Evolutionary conservation across 2,888 invertebrate species (phyloP), one percentile per base, ranked within the genome.

Genomic region (Melanargia galathea): DNA sequence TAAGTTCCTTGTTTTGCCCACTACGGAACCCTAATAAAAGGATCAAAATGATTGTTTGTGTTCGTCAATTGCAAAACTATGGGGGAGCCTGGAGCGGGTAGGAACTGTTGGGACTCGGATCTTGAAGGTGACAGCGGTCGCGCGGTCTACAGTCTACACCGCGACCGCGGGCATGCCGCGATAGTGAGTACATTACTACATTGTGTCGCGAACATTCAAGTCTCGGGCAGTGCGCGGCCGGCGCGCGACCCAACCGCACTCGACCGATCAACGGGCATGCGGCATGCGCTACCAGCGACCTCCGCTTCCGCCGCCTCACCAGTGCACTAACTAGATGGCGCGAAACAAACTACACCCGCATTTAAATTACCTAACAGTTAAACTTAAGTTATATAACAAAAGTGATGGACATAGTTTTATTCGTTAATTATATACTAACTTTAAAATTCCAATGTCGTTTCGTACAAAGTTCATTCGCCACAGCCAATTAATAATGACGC

Each of bases 191-290:
- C n/a, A n/a, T n/a, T n/a, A n/a, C n/a, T n/a, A 18, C 46, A 48
- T 58, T 58, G 68, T 69, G 65, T 66, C 67, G 66, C 70, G 69
- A 66, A 60, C 70, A 65, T 68, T 69, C 64, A 69, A 67, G 30
- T 30, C 46, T 48, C 75, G 80, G 75, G 73, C 90, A 90, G 90
- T 90, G 87, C 82, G 83, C 84, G 83, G 76, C 83, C 83, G 79
- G 84, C 87, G 79, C 80, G 89, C 90, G 84, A 75, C 74, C 80
- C 73, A 85, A 77, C 79, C 86, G 84, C 88, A 86, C 57, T 16
- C 45, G 56, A 56, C 57, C 58, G 48, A 24, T 33, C 59, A 56
- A 43, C 60, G 58, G 51, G 38, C 59, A 61, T 60, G 66, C 30
- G 30, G 30, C n/a, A n/a, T n/a, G n/a, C 55, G 63, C 63, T 60